Evolutionary conservation across 2,888 invertebrate genomes (phyloP), one percentile per base, ranked within the genome.

Genomic region (Drosophila quasianomalipes): DNA sequence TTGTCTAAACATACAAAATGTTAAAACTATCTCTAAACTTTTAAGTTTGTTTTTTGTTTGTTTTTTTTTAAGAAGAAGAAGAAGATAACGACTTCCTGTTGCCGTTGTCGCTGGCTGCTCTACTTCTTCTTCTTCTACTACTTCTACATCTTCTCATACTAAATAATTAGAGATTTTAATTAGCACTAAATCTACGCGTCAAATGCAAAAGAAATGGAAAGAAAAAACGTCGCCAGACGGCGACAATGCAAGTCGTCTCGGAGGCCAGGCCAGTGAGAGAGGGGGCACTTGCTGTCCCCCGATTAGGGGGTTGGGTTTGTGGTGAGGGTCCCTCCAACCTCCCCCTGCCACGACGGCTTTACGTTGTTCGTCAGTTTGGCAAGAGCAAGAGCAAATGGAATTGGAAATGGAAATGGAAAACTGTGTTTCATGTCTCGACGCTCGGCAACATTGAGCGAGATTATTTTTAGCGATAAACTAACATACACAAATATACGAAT

Each of bases 381-480:
- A 35, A 47, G 22, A 26, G 47, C 47, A 57, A 57, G 30, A 39
- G 57, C 39, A 57, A 57, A 39, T 39, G 79, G 49, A 60, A 79
- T 73, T 74, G 55, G 58, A 74, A 76, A 70, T 74, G 58, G 47
- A 76, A 78, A 75, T 61, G 73, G 74, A 74, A 74, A 74, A 74
- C 70, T 63, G 64, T 71, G 64, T 78, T 71, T 30, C 47, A 65
- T 35, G 74, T 74, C 70, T 76, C 61, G 74, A 37, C 74, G 57
- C 73, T 44, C 39, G 54, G 53, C 64, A 75, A 57, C 75, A 75
- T 75, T 79, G 75, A 73, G 59, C 53, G 60, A 64, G 65, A 79
- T 75, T 75, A 75, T 75, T 75, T 75, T 75, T 75, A 75, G 79
- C 74, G 64, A 78, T 78, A 78, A 78, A 64, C 64, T 64, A 78